A percentile compares a stretch with the other conserved stretches of the same genome.
Conservation (phyloP, 2,888 invertebrate species). For the Drosophila emarginata region DNA sequence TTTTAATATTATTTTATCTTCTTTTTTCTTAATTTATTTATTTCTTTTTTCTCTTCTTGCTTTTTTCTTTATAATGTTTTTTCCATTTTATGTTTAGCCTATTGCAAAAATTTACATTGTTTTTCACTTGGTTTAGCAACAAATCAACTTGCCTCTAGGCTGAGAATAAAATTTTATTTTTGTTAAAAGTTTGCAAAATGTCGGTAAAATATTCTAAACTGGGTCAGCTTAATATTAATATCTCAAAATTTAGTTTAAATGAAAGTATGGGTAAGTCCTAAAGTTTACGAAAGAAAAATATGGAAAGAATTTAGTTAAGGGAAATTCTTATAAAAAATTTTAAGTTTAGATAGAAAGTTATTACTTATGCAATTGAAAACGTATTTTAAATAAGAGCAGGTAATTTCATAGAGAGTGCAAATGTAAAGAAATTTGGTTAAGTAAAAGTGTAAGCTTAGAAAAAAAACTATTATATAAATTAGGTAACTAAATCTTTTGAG, state of each 20-base stretch:
- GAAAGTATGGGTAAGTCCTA: too few species aligned
- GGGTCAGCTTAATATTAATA: conserved; percentile 18
- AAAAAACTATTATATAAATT: too few species aligned
- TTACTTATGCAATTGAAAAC: too few species aligned
- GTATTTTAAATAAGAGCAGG: too few species aligned
- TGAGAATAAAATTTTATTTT: not conserved
- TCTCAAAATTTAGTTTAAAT: too few species aligned
- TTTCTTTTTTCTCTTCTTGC: not conserved
- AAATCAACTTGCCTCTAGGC: conserved; percentile 9
- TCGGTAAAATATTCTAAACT: not conserved
- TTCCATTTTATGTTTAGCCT: not conserved
- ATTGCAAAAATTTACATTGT: not conserved
- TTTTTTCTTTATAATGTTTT: conserved; percentile 1
- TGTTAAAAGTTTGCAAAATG: not conserved
- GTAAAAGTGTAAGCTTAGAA: too few species aligned
- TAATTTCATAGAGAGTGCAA: too few species aligned
- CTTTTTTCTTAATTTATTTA: not conserved
- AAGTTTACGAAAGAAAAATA: too few species aligned
- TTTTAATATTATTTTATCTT: conserved; percentile 11
- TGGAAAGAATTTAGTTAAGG: too few species aligned
- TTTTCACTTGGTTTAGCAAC: conserved; percentile 8
- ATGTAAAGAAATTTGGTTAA: too few species aligned
- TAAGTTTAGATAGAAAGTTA: too few species aligned
- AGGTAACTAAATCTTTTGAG: not conserved
- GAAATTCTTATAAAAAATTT: too few species aligned